Conservation (phyloP, 1,140 invertebrate species). For the Aethina tumida region DNA sequence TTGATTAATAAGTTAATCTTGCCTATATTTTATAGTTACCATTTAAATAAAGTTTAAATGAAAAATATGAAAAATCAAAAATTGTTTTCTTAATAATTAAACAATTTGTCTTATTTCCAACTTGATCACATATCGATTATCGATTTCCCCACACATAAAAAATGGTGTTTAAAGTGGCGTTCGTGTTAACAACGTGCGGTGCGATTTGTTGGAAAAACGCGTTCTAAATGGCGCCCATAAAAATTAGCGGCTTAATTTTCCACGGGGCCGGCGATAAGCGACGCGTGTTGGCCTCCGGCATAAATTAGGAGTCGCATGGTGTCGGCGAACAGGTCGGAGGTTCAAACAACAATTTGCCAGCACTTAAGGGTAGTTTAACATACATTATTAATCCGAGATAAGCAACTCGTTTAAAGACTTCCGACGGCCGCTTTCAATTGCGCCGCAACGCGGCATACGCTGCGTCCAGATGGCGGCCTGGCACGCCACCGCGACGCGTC, state of each 20-base stretch:
- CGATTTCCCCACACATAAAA: background rate
- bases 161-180: background rate
- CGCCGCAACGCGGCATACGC: constrained; percentile 16
- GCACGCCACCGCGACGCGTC: constrained; percentile 5
- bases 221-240: background rate
- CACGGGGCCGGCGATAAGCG: constrained; percentile 8
- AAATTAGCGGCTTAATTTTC: too few species aligned
- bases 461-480: constrained; percentile 5
- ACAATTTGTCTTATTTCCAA: too few species aligned
- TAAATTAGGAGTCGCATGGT: constrained; percentile 26
- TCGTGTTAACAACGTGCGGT: background rate
- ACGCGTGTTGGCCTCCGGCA: constrained; percentile 10
- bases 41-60: too few species aligned
- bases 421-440: constrained; percentile 34
- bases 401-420: constrained; percentile 32
- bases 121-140: too few species aligned
- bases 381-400: constrained; percentile 34
- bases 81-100: too few species aligned
- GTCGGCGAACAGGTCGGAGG: constrained; percentile 21
- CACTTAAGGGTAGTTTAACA: constrained; percentile 37
- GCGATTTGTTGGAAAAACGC: background rate
- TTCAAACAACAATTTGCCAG: constrained; percentile 33
- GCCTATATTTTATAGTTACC: too few species aligned
- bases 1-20: too few species aligned
- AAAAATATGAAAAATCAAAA: too few species aligned